Evolutionary conservation across 1,140 invertebrate genomes (phyloP), one percentile per base, ranked within the genome.

Genomic region (Akabosia matsudoensis): DNA sequence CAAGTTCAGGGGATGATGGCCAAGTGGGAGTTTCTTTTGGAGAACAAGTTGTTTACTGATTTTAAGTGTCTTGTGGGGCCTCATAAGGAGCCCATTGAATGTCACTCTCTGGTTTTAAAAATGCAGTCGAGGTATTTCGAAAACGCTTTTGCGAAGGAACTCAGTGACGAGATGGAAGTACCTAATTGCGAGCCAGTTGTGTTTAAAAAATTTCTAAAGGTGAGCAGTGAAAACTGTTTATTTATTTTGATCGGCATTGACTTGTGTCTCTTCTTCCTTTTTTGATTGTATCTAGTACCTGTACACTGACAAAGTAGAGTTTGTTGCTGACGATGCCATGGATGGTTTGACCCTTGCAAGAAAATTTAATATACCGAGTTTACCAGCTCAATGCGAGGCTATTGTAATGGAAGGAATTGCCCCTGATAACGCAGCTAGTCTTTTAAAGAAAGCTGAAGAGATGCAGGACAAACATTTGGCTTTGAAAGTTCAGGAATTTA

Each of bases 51-150:
- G 24, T 61, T 10, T 22, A 24, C 54, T 4, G 54, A 61, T 24
- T 4, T 61, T 3, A 61, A 13, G 7, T 61, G 13, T 61, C 14
- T 61, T 3, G 54, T 61, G 13, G 37, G 18, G 18, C 37, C 18
- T 24, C 54, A n/a, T 22, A 61, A 61, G 54, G n/a, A 61, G n/a
- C 10, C 7, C 4, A 61, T 61, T 22, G 4, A 24, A 22, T 61
- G 54, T 22, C 54, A 61, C 54, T 16, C 13, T 24, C 54, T 61
- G 4, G 24, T 61, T 61, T 24, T 61, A 22, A 61, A 61, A 61
- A 61, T 61, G 54, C 54, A 61, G 54, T 61, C 54, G 3, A 61
- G 24, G 24, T 22, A 61, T 22, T 61, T 61, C n/a, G 54, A 61
- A 61, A 24, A 7, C n/a, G 24, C 24, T 13, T 22, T 61, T 14